Evolutionary conservation across 2,888 invertebrate genomes (phyloP).

Genomic region (Biston stratarius): DNA sequence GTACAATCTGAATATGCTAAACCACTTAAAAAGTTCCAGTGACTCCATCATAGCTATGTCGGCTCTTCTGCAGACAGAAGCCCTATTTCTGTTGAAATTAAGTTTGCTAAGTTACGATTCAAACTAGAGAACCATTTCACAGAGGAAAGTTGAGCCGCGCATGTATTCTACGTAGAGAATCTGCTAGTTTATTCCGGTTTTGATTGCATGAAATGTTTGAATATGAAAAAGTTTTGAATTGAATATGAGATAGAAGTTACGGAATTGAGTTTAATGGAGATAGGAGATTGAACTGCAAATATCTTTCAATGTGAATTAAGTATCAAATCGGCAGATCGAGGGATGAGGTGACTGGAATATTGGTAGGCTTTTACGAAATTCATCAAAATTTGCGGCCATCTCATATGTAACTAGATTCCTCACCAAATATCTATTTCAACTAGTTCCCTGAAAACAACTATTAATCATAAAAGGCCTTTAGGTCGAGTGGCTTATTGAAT

Average conservation of each 20-base stretch:
- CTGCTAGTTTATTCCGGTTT: conserved; percentile 8
- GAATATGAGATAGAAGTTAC: conserved; percentile 5
- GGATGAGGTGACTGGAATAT: too few relatives aligned
- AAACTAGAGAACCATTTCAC: conserved; percentile 31
- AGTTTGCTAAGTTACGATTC: conserved; percentile 36
- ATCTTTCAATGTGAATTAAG: neutral
- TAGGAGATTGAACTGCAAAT: neutral
- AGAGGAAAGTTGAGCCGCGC: conserved; percentile 27
- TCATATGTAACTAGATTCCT: conserved; percentile 8
- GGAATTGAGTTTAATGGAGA: neutral
- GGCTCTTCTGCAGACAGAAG: conserved; percentile 24
- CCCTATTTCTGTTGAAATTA: conserved; percentile 32
- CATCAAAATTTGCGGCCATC: neutral
- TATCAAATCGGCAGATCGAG: too few relatives aligned
- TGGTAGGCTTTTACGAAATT: too few relatives aligned
- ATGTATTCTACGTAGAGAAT: conserved; percentile 16
- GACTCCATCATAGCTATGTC: conserved; percentile 25
- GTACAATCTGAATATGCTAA: conserved; percentile 21
- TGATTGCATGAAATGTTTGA: conserved; percentile 24
- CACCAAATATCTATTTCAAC: conserved; percentile 21
- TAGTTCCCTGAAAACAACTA: conserved; percentile 25
- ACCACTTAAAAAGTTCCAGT: conserved; percentile 30
- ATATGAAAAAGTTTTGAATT: conserved; percentile 11
- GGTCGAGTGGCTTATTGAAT: conserved; percentile 77
- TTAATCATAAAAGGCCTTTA: conserved; percentile 37